Evolutionary conservation across 2,888 invertebrate genomes (phyloP), one percentile per base, ranked within the genome.

Genomic region (Agriopis aurantiaria): DNA sequence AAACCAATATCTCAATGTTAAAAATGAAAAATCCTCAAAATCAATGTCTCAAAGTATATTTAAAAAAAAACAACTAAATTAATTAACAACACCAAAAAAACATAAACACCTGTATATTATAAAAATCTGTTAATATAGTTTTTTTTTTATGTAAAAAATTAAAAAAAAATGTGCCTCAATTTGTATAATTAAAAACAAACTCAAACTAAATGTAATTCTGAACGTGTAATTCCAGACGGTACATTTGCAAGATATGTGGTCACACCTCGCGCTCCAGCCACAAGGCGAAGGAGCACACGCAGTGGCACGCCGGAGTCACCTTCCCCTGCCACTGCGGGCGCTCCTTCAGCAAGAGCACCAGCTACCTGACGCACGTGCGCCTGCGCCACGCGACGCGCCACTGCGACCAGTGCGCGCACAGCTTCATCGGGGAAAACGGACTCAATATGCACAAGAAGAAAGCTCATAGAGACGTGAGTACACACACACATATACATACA

Each of bases 341-440:
- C 43, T 0, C 76, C 0, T 93, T 92, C 55, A 61, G 80, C 0
- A 90, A 89, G 52, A 88, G 88, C 0, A 92, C 91, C 0, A 91
- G 88, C 1, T 84, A 89, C 40, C 75, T 92, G 0, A 91, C 91
- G 0, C 93, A 93, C 67, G 63, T 91, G 0, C 75, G 93, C 0
- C 70, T 89, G 4, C 86, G 84, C 8, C 93, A 93, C 61, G 89
- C 88, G 0, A 75, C 82, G 9, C 80, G 82, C 63, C 77, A 78
- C 0, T 93, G 93, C 62, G 83, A 83, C 0, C 56, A 84, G 0
- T 93, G 93, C 46, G 91, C 91, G 0, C 90, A 87, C 23, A 83
- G 86, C 0, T 93, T 92, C 59, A 75, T 92, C 0, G 86, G 91
- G 0, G 81, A 84, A 8, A 79, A 77, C 3, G 93, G 93, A 0